Base-by-base conservation (phyloP, 1,140 invertebrate species). In the Macrosteles quadrilineatus region DNA sequence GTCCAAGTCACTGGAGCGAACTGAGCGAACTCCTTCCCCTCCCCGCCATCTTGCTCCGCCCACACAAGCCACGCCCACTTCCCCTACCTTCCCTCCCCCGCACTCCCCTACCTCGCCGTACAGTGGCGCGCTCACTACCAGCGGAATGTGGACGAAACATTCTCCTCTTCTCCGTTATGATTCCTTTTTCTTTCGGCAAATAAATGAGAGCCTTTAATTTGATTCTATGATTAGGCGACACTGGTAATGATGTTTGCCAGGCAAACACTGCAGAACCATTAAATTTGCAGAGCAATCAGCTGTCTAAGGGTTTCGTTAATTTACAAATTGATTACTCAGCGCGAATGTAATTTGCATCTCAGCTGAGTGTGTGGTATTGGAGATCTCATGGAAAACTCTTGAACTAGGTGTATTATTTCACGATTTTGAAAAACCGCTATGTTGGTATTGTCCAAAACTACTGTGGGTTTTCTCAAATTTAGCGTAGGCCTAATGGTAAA, bases 201-300 rank as follows among this genome's bases (percentile, higher is more conserved):
- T 59, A 59, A 59, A 59, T 59, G 12, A 59, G 23, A 27, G 23
- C 12, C 55, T 29, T 59, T 59, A 59, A 59, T 59, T 59, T 59
- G 55, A 59, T 59, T 30, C 55, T 4, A 59, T 59, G 55, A 59
- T 59, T 59, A 59, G 21, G 27, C 21, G 55, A 50, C 47, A n/a
- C 47, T 21, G 14, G 47, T 50, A 50, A 50, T 50, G 47, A 50
- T 50, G 47, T 50, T 50, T 50, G 47, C n/a, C n/a, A 19, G 4
- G 47, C 47, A 50, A 50, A 50, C 47, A 50, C 14, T 50, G 47
- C 47, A 19, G 47, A 50, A 21, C 47, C 21, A 50, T 50, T 50
- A 50, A 21, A 50, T 17, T 19, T 21, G 47, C 21, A 19, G 47
- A 17, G 14, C 47, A 50, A 50, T 50, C 47, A 50, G 47, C 14